phyloP scores from a whole-genome alignment of 2,888 invertebrate genomes.

The Anthoptus insignis region DNA sequence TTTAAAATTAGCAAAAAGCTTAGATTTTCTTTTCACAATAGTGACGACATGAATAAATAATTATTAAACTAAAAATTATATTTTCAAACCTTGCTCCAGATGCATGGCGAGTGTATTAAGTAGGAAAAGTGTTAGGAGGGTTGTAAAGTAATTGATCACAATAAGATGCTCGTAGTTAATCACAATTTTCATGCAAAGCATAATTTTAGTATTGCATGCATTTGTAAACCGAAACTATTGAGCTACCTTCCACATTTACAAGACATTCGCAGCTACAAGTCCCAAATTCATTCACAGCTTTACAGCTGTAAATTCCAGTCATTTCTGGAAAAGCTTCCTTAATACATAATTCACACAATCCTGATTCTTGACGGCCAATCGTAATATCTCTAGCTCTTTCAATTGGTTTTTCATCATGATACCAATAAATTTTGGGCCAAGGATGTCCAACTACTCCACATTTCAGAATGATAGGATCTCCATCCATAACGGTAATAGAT shows the following conservation, averaged over 20 bases:
- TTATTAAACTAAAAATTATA: slow-evolving; percentile 26
- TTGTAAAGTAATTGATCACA: not conserved
- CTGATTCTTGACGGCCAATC: slow-evolving; percentile 92
- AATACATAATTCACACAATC: slow-evolving; percentile 93
- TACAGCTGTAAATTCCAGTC: slow-evolving; percentile 95
- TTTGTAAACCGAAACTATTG: slow-evolving; percentile 58
- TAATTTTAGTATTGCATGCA: slow-evolving; percentile 56
- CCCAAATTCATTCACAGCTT: slow-evolving; percentile 94
- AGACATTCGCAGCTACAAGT: slow-evolving; percentile 92
- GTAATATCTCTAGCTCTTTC: slow-evolving; percentile 92
- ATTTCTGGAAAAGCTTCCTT: slow-evolving; percentile 97
- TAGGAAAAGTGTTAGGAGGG: not conserved
- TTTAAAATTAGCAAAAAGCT: not conserved
- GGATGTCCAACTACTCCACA: slow-evolving; percentile 93
- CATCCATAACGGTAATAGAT: slow-evolving; percentile 95
- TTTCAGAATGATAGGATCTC: slow-evolving; percentile 92
- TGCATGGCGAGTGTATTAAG: slow-evolving; percentile 69
- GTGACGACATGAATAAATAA: slow-evolving; percentile 19
- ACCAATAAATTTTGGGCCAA: slow-evolving; percentile 94
- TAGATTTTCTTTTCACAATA: not conserved
- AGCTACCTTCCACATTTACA: slow-evolving; percentile 94
- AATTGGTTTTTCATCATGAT: slow-evolving; percentile 90
- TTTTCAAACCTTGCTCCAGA: slow-evolving; percentile 61
- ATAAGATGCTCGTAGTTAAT: not conserved
- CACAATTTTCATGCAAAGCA: slow-evolving; percentile 21